phyloP scores from a whole-genome alignment of 2,113 vertebrate genomes.

The Muntiacus muntjak region DNA sequence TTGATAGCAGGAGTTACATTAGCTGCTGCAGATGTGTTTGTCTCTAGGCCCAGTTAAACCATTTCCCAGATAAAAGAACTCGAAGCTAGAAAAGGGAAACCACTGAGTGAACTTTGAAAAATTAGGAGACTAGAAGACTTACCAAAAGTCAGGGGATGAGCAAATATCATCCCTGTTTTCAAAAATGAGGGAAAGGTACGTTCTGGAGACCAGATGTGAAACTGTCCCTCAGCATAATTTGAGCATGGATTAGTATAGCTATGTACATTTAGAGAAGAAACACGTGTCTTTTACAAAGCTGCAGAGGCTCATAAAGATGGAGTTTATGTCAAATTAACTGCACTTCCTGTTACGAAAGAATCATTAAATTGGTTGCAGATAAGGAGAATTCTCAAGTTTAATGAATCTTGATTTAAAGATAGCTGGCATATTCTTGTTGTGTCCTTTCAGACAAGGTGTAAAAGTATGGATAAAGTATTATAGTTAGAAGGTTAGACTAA shows the following conservation, averaged over 20 bases:
- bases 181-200: neutral
- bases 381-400: neutral
- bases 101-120: neutral
- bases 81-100: neutral
- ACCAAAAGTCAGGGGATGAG: neutral
- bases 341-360: neutral
- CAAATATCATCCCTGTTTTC: neutral
- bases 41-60: neutral
- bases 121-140: neutral
- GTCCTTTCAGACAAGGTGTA: neutral
- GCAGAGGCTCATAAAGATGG: neutral
- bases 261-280: conserved; percentile 4
- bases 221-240: neutral
- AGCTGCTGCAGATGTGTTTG: neutral
- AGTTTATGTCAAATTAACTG: neutral
- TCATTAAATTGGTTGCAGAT: neutral
- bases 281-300: neutral
- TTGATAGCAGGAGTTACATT: neutral
- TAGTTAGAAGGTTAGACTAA: neutral
- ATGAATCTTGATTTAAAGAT: neutral
- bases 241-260: neutral
- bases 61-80: neutral
- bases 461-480: neutral
- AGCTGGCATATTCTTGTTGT: neutral
- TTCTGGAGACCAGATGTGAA: neutral